Evolutionary conservation across 2,113 vertebrate genomes (phyloP).

Genomic region (Rhineura floridana): DNA sequence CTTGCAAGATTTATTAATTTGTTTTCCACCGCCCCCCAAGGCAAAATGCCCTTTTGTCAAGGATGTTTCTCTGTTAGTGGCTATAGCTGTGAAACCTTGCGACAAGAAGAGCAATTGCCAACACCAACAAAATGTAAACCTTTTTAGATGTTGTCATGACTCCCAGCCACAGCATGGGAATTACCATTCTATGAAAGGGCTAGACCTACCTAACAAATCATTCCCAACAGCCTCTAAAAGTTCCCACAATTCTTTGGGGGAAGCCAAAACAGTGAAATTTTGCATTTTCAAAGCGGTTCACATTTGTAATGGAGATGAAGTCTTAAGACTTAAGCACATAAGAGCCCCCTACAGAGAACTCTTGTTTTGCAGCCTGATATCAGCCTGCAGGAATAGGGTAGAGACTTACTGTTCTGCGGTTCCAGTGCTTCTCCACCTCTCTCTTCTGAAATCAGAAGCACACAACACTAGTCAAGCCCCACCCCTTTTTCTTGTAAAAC

Average conservation of each 20-base stretch:
- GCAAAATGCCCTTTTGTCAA: not conserved
- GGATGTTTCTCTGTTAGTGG: not conserved
- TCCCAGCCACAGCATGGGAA: not conserved
- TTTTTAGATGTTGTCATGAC: not conserved
- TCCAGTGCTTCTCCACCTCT: too few species aligned
- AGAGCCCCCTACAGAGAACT: too few species aligned
- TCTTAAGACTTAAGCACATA: too few species aligned
- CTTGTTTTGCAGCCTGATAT: too few species aligned
- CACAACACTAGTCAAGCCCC: too few species aligned
- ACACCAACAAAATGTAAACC: not conserved
- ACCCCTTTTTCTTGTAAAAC: too few species aligned
- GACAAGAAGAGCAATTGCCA: not conserved
- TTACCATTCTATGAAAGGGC: not conserved
- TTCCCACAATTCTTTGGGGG: not conserved
- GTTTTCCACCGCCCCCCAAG: not conserved
- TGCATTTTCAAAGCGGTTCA: not conserved
- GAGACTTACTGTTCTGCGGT: too few species aligned
- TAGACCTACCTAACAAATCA: not conserved
- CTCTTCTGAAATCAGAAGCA: too few species aligned
- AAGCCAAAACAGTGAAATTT: not conserved
- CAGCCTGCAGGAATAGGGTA: too few species aligned
- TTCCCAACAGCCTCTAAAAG: not conserved
- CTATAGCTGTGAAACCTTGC: not conserved
- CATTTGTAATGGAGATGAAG: not conserved
- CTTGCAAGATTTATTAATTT: slow-evolving; percentile 4